Conservation (phyloP, 2,797 vertebrate species). For the Chloroceryle amazona region DNA sequence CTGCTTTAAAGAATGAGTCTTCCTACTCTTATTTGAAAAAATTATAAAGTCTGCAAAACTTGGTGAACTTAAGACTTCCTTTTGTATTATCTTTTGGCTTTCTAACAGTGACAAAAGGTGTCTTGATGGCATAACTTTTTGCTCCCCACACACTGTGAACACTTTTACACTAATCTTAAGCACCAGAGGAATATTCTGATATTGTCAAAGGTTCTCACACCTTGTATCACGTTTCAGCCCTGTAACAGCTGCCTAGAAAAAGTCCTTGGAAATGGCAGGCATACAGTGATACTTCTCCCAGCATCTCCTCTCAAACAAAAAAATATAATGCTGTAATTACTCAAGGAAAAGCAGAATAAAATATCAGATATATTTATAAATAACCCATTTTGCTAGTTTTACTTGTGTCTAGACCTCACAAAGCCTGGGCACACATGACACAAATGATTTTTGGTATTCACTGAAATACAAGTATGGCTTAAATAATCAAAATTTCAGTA, state of each 20-base stretch:
- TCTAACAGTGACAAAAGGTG: neutral
- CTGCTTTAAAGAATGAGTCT: neutral
- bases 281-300: neutral
- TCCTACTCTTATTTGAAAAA: neutral
- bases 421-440: fast-evolving
- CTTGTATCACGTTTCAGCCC: neutral
- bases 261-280: neutral
- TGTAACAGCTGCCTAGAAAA: neutral
- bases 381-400: neutral
- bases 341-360: neutral
- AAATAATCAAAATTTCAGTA: neutral
- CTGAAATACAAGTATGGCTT: fast-evolving
- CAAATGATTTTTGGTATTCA: neutral
- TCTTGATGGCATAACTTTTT: neutral
- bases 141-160: neutral
- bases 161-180: neutral
- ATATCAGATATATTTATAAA: neutral
- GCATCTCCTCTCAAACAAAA: neutral
- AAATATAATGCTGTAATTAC: neutral
- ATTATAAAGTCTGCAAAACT: neutral
- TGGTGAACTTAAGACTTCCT: neutral
- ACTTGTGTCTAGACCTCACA: neutral
- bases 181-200: neutral
- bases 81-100: neutral
- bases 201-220: neutral